Percentiles rank a stretch among this genome's conserved stretches.
These are phyloP conservation scores for Epinephelus moara DNA, from an alignment of 2,113 vertebrate genomes.

Conservation along the genomic window DNA sequence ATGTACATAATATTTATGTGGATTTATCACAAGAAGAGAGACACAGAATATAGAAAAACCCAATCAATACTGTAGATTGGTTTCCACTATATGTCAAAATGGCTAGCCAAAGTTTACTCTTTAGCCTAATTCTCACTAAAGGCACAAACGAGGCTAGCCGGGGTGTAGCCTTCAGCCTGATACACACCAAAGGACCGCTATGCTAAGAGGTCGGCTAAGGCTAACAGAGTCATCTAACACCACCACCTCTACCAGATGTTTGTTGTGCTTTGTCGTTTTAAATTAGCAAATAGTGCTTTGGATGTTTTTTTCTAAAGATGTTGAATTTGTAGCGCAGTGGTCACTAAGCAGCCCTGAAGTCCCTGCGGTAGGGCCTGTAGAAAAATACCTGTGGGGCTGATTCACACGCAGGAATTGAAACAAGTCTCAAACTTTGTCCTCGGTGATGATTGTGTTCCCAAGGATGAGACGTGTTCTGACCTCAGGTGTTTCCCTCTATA, in stretches of 20 bases:
- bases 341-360: slow-evolving; percentile 20
- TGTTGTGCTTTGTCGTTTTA: slow-evolving; percentile 70
- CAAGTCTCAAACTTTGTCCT: slow-evolving; percentile 10
- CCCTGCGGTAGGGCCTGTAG: slow-evolving; percentile 26
- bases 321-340: slow-evolving; percentile 9
- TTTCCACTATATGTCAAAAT: slow-evolving; percentile 46
- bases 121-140: slow-evolving; percentile 56
- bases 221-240: slow-evolving; percentile 48
- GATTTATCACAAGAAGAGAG: slow-evolving; percentile 41
- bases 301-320: slow-evolving; percentile 34
- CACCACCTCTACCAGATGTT: slow-evolving; percentile 13
- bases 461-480: slow-evolving; percentile 13
- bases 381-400: slow-evolving; percentile 37
- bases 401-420: slow-evolving; percentile 21
- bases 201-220: slow-evolving; percentile 48
- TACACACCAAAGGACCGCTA: slow-evolving; percentile 32
- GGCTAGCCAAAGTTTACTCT: slow-evolving; percentile 49
- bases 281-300: slow-evolving; percentile 55
- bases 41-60: slow-evolving; percentile 45
- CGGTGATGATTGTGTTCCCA: background rate
- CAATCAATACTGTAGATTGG: slow-evolving; percentile 29
- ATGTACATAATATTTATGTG: slow-evolving; percentile 54
- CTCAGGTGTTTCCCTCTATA: background rate
- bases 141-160: slow-evolving; percentile 64
- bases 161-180: slow-evolving; percentile 40